Evolutionary conservation across 2,797 vertebrate genomes (phyloP), one percentile per base, ranked within the genome.

Genomic region (Buceros bicornis): DNA sequence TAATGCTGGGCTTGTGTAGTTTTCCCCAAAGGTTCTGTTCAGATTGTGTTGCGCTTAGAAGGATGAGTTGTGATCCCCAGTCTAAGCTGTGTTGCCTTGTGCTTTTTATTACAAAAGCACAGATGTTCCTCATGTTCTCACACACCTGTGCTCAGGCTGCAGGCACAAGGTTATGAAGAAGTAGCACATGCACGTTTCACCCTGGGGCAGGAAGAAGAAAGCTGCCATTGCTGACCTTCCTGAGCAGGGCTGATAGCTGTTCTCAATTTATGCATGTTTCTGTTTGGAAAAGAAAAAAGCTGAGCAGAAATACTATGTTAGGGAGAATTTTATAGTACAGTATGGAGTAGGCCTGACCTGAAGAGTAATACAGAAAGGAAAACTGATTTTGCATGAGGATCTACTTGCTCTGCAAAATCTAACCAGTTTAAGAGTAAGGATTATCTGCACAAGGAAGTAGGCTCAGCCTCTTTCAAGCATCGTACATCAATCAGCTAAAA

Each of bases 401-500:
- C 58, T 2, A 69, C 33, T 70, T 0, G 0, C 42, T 67, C 71
- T 89, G 61, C 25, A 85, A 94, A 90, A 87, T 54, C 58, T 81
- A 78, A 50, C 74, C 54, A 67, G 56, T 89, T 82, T 89, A 64
- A 71, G 57, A 77, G 20, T 72, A 58, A 83, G 90, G 85, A 95
- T 84, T 89, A 93, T 94, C 81, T 93, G 28, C 31, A 58, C 24
- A 35, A 95, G 62, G 54, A 90, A 91, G 33, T 35, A 79, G 64
- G 10, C 57, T 88, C 76, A 79, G 74, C 53, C 86, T 89, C 57
- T 70, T 90, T 89, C 47, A 91, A 81, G 62, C 85, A 87, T 84
- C 92, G 73, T 40, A 85, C 16, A 66, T 77, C 92, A 89, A 92
- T 95, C 91, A 93, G 33, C 60, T 92, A 71, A 87, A 97, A 96